These are phyloP conservation scores for Sclerurus mexicanus DNA, from an alignment of 2,113 vertebrate species.

Conservation along the genomic window DNA sequence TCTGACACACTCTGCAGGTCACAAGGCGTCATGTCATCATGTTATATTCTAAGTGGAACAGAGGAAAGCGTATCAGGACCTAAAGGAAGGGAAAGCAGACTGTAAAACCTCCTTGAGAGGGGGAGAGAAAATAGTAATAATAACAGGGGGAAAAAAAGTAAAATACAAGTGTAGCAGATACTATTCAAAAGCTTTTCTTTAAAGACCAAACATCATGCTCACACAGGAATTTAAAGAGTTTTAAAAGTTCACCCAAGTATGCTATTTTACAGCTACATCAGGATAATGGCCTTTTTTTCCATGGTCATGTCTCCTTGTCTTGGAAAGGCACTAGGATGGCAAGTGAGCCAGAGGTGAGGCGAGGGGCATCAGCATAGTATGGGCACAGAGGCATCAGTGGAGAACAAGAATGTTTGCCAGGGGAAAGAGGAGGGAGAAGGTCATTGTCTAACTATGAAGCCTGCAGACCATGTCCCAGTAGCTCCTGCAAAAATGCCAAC, in stretches of 20 bases:
- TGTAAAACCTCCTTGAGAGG: background rate
- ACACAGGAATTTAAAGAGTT: background rate
- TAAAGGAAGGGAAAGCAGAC: background rate
- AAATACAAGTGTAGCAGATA: background rate
- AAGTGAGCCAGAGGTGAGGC: fast-evolving
- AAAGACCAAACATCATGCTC: background rate
- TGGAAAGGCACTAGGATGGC: background rate
- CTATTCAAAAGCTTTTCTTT: background rate
- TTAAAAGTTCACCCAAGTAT: background rate
- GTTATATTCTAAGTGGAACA: background rate
- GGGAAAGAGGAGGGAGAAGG: background rate
- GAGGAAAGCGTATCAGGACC: background rate
- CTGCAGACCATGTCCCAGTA: fast-evolving
- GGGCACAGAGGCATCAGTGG: background rate
- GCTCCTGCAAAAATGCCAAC: background rate
- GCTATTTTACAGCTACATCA: background rate
- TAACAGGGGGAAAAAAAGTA: background rate
- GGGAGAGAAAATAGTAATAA: background rate
- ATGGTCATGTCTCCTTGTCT: fast-evolving
- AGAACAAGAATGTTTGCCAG: background rate
- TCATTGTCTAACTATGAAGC: background rate
- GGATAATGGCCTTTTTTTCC: background rate
- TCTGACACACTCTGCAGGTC: constrained; percentile 66
- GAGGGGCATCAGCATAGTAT: fast-evolving
- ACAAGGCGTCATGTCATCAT: background rate